phyloP scores from a whole-genome alignment of 2,888 invertebrate species.

The Ctenicera cuprea region DNA sequence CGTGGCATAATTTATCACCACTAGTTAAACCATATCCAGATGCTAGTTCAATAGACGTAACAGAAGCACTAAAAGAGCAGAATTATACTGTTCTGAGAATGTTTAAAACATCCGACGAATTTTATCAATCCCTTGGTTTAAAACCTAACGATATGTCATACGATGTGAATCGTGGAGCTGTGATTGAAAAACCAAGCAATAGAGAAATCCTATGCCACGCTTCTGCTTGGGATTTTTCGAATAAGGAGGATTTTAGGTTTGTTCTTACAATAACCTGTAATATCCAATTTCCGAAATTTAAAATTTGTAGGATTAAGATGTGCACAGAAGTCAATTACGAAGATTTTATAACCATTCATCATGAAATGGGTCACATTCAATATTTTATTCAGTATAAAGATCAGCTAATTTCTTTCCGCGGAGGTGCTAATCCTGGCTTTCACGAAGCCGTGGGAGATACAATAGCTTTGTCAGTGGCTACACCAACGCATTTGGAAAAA shows the following conservation, averaged over 20 bases:
- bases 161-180: slow-evolving; percentile 71
- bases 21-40: slow-evolving; percentile 75
- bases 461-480: slow-evolving; percentile 76
- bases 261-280: no score
- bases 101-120: slow-evolving; percentile 78
- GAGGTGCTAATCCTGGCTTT: slow-evolving; percentile 77
- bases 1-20: slow-evolving; percentile 75
- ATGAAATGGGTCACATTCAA: slow-evolving; percentile 83
- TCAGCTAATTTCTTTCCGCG: slow-evolving; percentile 73
- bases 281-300: no score
- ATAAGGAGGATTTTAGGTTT: slow-evolving; percentile 81
- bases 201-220: slow-evolving; percentile 79
- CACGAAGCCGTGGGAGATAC: slow-evolving; percentile 80
- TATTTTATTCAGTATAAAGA: slow-evolving; percentile 78
- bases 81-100: slow-evolving; percentile 72
- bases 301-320: slow-evolving; percentile 64
- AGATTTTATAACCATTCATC: slow-evolving; percentile 81
- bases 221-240: slow-evolving; percentile 82
- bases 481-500: slow-evolving; percentile 73
- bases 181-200: slow-evolving; percentile 76
- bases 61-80: slow-evolving; percentile 72
- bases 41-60: slow-evolving; percentile 73
- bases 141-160: slow-evolving; percentile 77
- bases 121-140: slow-evolving; percentile 77
- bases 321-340: slow-evolving; percentile 76